A percentile compares a stretch with the other conserved stretches of the same genome.
phyloP scores from a whole-genome alignment of 2,797 vertebrate genomes.

The Ctenosaura bakeri region DNA sequence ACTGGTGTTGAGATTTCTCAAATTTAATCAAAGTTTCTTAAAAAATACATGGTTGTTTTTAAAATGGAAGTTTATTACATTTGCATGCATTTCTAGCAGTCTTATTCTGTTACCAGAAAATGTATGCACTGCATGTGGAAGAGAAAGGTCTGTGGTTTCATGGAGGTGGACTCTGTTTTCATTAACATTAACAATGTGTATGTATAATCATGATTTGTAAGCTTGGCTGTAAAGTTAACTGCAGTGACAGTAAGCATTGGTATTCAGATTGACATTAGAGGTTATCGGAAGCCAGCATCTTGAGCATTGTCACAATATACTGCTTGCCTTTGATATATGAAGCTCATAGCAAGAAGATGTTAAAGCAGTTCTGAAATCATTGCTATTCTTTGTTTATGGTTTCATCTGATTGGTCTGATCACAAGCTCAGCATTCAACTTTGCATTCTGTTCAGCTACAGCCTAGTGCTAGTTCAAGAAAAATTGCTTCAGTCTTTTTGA shows the following conservation, averaged over 20 bases:
- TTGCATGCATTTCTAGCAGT: conserved; percentile 47
- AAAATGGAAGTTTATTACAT: conserved; percentile 41
- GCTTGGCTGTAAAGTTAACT: conserved; percentile 47
- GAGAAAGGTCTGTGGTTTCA: conserved; percentile 5
- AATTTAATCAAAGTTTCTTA: conserved; percentile 45
- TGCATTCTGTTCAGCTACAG: neutral
- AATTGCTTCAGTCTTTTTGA: conserved; percentile 26
- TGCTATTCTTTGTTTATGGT: conserved; percentile 49
- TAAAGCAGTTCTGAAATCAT: conserved; percentile 26
- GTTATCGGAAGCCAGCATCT: conserved; percentile 19
- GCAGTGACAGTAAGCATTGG: conserved; percentile 25
- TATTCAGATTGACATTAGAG: conserved; percentile 41
- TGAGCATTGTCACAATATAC: neutral
- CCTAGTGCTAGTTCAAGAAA: neutral
- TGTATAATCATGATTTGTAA: conserved; percentile 50
- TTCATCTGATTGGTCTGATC: conserved; percentile 26
- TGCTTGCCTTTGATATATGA: conserved; percentile 31
- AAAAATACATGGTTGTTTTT: neutral
- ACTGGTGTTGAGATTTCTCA: conserved; percentile 23
- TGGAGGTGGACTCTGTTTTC: conserved; percentile 44
- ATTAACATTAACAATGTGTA: conserved; percentile 38
- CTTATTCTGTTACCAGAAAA: conserved; percentile 53
- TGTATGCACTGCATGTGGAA: conserved; percentile 28
- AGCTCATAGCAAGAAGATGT: conserved; percentile 14
- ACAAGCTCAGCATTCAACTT: conserved; percentile 31